phyloP scores from a whole-genome alignment of 2,797 vertebrate species.

The Antrozous pallidus region DNA sequence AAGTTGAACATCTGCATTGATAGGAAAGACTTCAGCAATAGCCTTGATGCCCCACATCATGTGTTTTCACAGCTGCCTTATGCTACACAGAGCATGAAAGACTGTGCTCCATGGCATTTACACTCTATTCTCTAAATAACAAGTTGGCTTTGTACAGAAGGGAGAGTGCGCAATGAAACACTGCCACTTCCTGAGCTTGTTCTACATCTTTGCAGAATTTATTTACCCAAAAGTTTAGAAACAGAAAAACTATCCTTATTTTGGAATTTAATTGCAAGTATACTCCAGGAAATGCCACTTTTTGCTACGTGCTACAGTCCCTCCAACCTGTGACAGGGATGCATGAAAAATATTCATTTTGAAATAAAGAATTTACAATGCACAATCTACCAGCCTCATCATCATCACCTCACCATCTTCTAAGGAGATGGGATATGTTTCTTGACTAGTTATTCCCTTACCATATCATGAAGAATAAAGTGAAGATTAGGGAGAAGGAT shows the following conservation, averaged over 20 bases:
- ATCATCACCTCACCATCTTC: neutral
- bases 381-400: neutral
- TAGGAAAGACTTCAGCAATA: neutral
- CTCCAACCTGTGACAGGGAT: neutral
- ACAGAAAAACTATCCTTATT: neutral
- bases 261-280: neutral
- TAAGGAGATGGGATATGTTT: neutral
- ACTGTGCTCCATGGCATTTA: constrained; percentile 38
- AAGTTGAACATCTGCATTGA: constrained; percentile 37
- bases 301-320: neutral
- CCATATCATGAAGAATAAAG: neutral
- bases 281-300: neutral
- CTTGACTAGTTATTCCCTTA: neutral
- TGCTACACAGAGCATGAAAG: constrained; percentile 50
- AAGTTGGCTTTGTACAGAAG: neutral
- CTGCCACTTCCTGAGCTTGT: neutral
- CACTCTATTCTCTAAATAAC: constrained; percentile 21
- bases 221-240: neutral
- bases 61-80: constrained; percentile 56
- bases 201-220: neutral
- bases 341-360: neutral
- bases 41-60: neutral
- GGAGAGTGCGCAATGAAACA: neutral
- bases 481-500: neutral
- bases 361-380: neutral